These are phyloP conservation scores for Hemicentrotus pulcherrimus DNA, from an alignment of 35 echinoderm and acorn worm genomes.

Conservation along the genomic window DNA sequence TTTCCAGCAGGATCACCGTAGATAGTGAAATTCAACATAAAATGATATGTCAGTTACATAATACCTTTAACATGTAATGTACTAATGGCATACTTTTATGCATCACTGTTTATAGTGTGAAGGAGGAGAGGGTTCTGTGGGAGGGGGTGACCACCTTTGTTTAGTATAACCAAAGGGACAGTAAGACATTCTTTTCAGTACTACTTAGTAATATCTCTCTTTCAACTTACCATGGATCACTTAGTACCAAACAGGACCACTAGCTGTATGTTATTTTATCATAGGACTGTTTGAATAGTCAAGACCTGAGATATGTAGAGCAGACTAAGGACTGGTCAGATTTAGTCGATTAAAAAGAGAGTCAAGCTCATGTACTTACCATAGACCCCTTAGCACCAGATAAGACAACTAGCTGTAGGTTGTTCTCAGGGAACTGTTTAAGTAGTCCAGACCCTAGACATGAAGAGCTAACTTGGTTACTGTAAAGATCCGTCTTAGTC, in stretches of 20 bases:
- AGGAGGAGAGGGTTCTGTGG: too few relatives aligned
- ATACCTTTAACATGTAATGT: too few relatives aligned
- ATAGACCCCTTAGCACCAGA: conserved; percentile 96
- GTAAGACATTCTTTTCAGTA: too few relatives aligned
- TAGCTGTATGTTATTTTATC: conserved; percentile 76
- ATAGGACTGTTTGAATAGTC: conserved; percentile 78
- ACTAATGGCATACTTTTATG: too few relatives aligned
- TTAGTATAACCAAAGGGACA: too few relatives aligned
- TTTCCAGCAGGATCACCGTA: too few relatives aligned
- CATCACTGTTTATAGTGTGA: too few relatives aligned
- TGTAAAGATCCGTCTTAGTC: conserved; percentile 75
- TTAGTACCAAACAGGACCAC: conserved; percentile 91
- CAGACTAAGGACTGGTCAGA: conserved; percentile 66
- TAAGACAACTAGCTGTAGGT: conserved; percentile 88
- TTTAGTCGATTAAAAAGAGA: not conserved
- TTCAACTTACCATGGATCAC: not conserved
- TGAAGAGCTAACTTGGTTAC: conserved; percentile 70
- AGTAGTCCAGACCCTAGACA: conserved; percentile 80
- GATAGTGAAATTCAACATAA: too few relatives aligned
- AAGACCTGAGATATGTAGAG: conserved; percentile 61
- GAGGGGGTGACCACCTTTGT: too few relatives aligned
- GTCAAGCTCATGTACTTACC: conserved; percentile 48
- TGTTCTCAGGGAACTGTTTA: conserved; percentile 91
- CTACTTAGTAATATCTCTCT: too few relatives aligned
- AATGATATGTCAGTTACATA: too few relatives aligned